Percentiles rank a stretch among this genome's conserved stretches.
phyloP scores from a whole-genome alignment of 35 echinoderm and acorn worm genomes.

The Heliocidaris erythrogramma region DNA sequence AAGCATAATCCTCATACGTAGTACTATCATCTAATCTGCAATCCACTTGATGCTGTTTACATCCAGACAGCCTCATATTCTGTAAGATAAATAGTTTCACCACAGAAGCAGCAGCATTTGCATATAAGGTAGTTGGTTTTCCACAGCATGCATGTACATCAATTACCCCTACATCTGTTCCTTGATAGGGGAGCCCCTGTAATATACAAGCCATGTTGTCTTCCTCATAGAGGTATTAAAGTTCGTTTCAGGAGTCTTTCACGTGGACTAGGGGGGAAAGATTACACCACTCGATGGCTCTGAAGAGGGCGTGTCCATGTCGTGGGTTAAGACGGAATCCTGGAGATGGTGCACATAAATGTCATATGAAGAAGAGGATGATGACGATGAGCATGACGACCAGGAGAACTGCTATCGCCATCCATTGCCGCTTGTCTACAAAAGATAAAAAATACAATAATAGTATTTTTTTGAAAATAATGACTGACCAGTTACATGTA shows the following conservation, averaged over 20 bases:
- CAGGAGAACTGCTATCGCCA: slow-evolving; percentile 75
- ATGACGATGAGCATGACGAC: slow-evolving; percentile 88
- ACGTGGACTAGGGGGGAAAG: not conserved
- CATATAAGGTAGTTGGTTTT: not conserved
- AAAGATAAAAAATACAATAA: not conserved
- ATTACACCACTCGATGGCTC: not conserved
- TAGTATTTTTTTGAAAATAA: too few relatives aligned
- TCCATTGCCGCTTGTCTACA: slow-evolving; percentile 90
- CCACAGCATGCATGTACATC: not conserved
- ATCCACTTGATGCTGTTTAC: not conserved
- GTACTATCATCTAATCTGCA: not conserved
- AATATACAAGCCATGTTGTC: not conserved
- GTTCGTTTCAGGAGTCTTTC: not conserved
- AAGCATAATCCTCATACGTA: not conserved
- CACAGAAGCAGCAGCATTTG: not conserved
- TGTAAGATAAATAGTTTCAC: not conserved
- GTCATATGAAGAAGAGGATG: slow-evolving; percentile 76
- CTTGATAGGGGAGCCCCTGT: not conserved
- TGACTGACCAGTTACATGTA: too few relatives aligned
- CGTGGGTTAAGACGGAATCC: not conserved
- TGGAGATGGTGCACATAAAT: not conserved
- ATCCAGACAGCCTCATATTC: not conserved
- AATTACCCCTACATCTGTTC: not conserved
- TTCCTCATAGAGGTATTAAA: not conserved
- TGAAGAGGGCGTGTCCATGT: not conserved